Evolutionary conservation across 2,797 vertebrate species (phyloP).

Genomic region (Cuniculus paca): DNA sequence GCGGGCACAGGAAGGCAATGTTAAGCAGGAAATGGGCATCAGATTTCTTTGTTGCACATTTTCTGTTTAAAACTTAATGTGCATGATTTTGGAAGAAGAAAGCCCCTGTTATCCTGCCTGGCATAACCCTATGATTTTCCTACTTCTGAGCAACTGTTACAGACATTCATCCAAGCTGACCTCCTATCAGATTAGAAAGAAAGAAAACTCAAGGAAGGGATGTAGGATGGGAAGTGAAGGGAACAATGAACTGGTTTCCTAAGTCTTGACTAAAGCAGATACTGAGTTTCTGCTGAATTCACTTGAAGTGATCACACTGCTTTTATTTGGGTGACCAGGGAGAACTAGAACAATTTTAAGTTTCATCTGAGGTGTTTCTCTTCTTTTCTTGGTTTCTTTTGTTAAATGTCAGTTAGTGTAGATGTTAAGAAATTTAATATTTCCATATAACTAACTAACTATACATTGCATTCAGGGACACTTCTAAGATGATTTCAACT

Average conservation of each 20-base stretch:
- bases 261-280: not conserved
- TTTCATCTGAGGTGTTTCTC: not conserved
- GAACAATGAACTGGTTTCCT: not conserved
- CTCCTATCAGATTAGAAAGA: not conserved
- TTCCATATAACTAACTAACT: not conserved
- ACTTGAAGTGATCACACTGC: not conserved
- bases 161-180: not conserved
- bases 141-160: not conserved
- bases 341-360: not conserved
- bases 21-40: not conserved
- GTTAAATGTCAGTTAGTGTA: not conserved
- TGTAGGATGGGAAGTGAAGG: too few relatives aligned
- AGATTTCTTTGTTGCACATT: not conserved
- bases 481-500: not conserved
- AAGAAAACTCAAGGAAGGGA: not conserved
- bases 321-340: not conserved
- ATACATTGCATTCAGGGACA: not conserved
- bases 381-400: not conserved
- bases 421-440: conserved; percentile 1
- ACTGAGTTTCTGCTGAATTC: not conserved
- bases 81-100: not conserved
- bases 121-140: not conserved
- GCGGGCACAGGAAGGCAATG: not conserved
- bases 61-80: not conserved
- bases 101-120: not conserved